A percentile compares a stretch with the other conserved stretches of the same genome.
Evolutionary conservation across 2,113 vertebrate species (phyloP).

Genomic region (Notarius lentiginosus): DNA sequence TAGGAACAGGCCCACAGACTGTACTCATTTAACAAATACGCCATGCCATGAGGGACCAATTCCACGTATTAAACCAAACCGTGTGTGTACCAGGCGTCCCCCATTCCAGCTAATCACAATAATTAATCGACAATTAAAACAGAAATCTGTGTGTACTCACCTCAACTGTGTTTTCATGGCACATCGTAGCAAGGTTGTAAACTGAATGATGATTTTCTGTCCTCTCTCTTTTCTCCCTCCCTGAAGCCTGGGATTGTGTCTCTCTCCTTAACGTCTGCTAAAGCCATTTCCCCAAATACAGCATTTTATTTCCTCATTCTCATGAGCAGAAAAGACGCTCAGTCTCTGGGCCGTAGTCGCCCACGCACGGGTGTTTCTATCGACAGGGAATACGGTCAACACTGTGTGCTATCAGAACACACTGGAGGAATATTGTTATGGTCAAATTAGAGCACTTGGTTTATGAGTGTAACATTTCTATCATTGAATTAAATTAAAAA

Average conservation of each 20-base stretch:
- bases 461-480: background rate
- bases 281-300: conserved; percentile 75
- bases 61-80: background rate
- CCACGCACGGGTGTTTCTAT: conserved; percentile 29
- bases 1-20: conserved; percentile 5
- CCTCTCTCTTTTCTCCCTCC: background rate
- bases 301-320: conserved; percentile 76
- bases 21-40: background rate
- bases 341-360: conserved; percentile 31
- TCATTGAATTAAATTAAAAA: background rate
- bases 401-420: conserved; percentile 17
- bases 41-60: background rate
- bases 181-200: background rate
- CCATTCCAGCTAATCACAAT: background rate
- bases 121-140: conserved; percentile 8
- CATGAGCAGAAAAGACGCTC: conserved; percentile 44
- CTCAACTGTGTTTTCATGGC: conserved; percentile 2
- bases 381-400: conserved; percentile 8
- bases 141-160: conserved; percentile 34
- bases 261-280: conserved; percentile 68
- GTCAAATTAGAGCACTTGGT: background rate
- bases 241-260: conserved; percentile 34
- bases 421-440: background rate
- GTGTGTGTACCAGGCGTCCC: background rate
- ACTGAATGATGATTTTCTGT: conserved; percentile 22